Base-by-base conservation (phyloP, 2,888 invertebrate genomes). In the Therioaphis trifolii region DNA sequence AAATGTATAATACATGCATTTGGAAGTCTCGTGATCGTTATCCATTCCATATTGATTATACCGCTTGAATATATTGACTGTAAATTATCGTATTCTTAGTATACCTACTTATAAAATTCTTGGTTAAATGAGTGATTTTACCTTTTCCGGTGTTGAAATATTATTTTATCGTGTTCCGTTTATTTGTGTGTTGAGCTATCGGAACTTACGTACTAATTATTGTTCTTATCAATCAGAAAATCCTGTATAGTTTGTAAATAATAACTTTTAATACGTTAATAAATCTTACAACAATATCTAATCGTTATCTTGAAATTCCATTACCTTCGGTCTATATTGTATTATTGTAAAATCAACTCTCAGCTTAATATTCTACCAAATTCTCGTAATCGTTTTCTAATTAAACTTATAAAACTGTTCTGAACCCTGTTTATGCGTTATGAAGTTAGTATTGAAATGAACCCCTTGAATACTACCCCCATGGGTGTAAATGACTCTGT, bases 351-450 rank as follows among this genome's bases (percentile, higher is more conserved):
- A 61, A 75, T 58, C 43, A 58, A 24, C 5, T 58, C 43, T 15
- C 18, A 43, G 24, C 21, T n/a, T n/a, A 29, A 52, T 14, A n/a
- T 75, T 61, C 75, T 21, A 74, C 35, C 4, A 74, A 35, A 75
- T 75, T 43, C 74, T 11, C 40, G 46, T 46, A 76, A 76, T 76
- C 63, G 63, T 76, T 76, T 76, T 76, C 46, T 63, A 76, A 76
- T 76, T 76, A 76, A 76, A 76, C 58, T 76, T 76, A 76, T 76
- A 46, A n/a, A 75, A 63, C 76, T 29, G 61, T 76, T 63, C 46
- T 29, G 61, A n/a, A 52, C 58, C 27, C 9, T 76, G 76, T 76
- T 76, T 63, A 63, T 63, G 76, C 29, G 46, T 61, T 63, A 46
- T 46, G 76, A 27, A 46, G 75, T 75, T 76, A 76, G 63, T 76